Evolutionary conservation across 2,113 vertebrate genomes (phyloP).

Genomic region (Lagopus muta): DNA sequence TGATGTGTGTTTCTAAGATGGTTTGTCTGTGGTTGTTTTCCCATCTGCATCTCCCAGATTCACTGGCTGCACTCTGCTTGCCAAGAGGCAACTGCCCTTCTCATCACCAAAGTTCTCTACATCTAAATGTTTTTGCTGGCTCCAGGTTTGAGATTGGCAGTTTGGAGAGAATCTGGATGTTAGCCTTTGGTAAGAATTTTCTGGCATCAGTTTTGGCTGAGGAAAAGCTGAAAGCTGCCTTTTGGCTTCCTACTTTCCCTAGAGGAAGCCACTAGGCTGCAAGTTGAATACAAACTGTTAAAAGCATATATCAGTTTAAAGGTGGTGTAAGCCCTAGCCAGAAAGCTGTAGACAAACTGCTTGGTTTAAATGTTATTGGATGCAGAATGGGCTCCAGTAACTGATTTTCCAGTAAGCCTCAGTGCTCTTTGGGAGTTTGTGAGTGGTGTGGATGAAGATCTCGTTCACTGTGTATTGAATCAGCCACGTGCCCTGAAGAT

Average conservation of each 20-base stretch:
- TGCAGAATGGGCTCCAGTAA: background rate
- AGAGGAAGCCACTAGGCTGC: background rate
- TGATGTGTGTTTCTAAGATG: background rate
- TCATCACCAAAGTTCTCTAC: background rate
- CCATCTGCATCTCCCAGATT: background rate
- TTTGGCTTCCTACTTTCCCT: background rate
- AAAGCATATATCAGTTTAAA: rapidly evolving
- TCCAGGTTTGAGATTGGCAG: background rate
- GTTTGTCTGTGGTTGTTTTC: background rate
- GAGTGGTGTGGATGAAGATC: background rate
- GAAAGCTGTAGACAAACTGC: background rate
- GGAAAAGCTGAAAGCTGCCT: background rate
- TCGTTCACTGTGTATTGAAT: background rate
- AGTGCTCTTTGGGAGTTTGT: background rate
- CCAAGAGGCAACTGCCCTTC: background rate
- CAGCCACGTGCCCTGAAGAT: background rate
- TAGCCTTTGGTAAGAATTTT: background rate
- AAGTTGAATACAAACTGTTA: background rate
- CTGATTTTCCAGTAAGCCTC: background rate
- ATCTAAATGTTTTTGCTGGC: background rate
- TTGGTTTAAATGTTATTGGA: background rate
- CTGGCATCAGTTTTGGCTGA: background rate
- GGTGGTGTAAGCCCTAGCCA: background rate
- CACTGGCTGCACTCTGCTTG: background rate
- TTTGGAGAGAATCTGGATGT: background rate